Conservation (phyloP, 2,797 vertebrate species). For the Sarcophilus harrisii region DNA sequence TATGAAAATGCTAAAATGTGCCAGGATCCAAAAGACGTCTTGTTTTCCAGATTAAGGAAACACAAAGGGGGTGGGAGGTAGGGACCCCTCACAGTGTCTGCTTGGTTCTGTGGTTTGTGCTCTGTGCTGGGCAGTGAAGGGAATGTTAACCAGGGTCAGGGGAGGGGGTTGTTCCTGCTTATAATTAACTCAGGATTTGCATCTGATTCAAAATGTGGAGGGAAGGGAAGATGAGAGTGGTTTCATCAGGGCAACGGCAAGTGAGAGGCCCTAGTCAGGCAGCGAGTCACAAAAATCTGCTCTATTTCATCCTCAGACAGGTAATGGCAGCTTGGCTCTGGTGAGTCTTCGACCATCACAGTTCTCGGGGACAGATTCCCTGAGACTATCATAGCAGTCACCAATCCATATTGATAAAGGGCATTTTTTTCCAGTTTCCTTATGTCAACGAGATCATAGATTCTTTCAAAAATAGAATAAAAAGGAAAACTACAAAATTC, state of each 20-base stretch:
- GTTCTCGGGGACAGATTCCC: not conserved
- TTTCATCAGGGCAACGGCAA: not conserved
- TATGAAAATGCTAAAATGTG: slow-evolving; percentile 40
- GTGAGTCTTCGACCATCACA: not conserved
- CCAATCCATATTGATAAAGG: not conserved
- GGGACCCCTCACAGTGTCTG: not conserved
- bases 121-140: slow-evolving; percentile 20
- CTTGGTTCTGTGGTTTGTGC: not conserved
- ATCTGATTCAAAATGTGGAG: slow-evolving; percentile 24
- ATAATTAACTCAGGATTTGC: slow-evolving; percentile 9
- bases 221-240: not conserved
- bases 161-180: not conserved
- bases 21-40: slow-evolving; percentile 20
- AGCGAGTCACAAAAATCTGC: not conserved
- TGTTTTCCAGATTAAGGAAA: slow-evolving; percentile 55
- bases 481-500: not conserved
- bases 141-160: not conserved
- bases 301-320: not conserved
- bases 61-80: not conserved
- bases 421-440: not conserved
- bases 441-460: not conserved
- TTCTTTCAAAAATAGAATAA: not conserved
- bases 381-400: not conserved
- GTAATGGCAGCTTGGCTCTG: not conserved
- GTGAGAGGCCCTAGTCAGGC: not conserved